phyloP scores from a whole-genome alignment of 2,888 invertebrate genomes.

The Sesia bembeciformis region DNA sequence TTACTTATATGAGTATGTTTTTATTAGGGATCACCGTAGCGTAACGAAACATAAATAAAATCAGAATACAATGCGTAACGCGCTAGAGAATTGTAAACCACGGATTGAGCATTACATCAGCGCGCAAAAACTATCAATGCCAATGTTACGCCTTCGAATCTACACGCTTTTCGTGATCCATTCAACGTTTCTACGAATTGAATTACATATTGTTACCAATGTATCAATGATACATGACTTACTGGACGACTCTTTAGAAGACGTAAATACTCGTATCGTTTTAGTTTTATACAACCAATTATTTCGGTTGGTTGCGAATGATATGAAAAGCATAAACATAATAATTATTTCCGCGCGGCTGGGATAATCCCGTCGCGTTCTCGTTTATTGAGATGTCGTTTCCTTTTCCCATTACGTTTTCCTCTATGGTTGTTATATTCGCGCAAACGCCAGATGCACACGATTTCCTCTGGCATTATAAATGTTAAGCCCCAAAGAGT shows the following conservation, averaged over 20 bases:
- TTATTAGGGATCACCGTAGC: constrained; percentile 40
- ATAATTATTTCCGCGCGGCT: constrained; percentile 3
- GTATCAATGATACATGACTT: too few species aligned
- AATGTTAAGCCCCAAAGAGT: constrained; percentile 26
- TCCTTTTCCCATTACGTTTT: constrained; percentile 48
- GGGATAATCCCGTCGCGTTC: constrained; percentile 24
- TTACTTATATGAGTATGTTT: constrained; percentile 16
- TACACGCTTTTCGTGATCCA: constrained; percentile 18
- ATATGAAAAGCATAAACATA: too few species aligned
- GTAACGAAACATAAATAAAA: constrained; percentile 45
- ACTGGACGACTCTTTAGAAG: too few species aligned
- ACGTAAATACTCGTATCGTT: too few species aligned
- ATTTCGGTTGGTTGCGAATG: too few species aligned
- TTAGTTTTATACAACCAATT: too few species aligned
- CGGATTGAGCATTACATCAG: constrained; percentile 46
- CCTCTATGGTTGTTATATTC: constrained; percentile 33
- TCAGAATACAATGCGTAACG: constrained; percentile 45
- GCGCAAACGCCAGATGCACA: constrained; percentile 44
- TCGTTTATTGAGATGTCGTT: constrained; percentile 29
- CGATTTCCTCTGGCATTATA: constrained; percentile 43
- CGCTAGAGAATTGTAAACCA: constrained; percentile 26
- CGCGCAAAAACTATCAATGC: constrained; percentile 53
- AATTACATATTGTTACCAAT: not conserved
- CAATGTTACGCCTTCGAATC: constrained; percentile 43
- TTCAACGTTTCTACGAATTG: constrained; percentile 23